Base-by-base conservation (phyloP, 2,888 invertebrate genomes). In the Stegana nigrithorax region DNA sequence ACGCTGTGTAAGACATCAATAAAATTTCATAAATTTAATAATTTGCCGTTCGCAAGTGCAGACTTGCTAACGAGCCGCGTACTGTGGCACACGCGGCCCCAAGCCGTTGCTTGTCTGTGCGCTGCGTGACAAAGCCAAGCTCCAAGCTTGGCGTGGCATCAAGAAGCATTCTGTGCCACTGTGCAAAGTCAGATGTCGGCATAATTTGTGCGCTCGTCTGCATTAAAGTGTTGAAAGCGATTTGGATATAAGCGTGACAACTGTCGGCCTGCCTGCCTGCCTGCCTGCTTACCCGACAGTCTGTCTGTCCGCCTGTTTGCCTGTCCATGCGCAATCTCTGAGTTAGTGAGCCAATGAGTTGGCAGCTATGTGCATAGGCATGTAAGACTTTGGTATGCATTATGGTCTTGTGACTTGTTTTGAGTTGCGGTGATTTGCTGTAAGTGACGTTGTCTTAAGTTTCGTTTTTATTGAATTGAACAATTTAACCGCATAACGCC, bases 1-100 rank as follows among this genome's bases (percentile, higher is more conserved):
- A 75, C 74, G 70, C 69, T 73, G 72, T 77, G 77, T 75, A 69
- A 69, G 68, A 75, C 70, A 73, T 77, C 75, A 76, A 76, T 78
- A 78, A 67, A 76, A 73, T 69, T 75, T 73, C 70, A 75, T 73
- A 78, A 76, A 76, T 78, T 78, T 75, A 70, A 78, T 75, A 69
- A 76, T 73, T 75, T 68, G 61, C 61, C 67, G 71, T 63, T 68
- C 62, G 14, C 26, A 12, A 65, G 53, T 72, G 75, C 74, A 76
- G 71, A 70, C 61, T 60, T 65, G 66, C 64, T 65, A 65, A 63
- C 63, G 68, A 68, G 58, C 57, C 47, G 42, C 8, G 42, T 44
- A 76, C 70, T 72, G 70, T 76, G 70, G n/a, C 47, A 25, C 23
- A 50, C n/a, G 42, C 42, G 17, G 8, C 42, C 12, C 26, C 25